Evolutionary conservation across 2,888 invertebrate species (phyloP).

Genomic region (Psococerastis gibbosa): DNA sequence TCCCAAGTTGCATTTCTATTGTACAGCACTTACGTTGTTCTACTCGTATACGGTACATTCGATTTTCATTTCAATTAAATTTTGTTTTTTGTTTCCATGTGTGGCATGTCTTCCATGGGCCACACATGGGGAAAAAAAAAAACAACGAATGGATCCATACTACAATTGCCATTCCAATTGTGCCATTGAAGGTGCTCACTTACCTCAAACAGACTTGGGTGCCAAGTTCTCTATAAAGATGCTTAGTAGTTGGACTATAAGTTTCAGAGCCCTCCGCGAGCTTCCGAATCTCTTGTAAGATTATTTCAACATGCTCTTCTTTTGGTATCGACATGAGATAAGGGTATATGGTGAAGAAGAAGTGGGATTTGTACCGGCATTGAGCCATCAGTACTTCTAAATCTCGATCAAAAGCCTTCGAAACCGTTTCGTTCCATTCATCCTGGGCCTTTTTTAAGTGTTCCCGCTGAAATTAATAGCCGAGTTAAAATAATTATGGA

Average conservation of each 20-base stretch:
- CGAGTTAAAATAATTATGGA: too few relatives aligned
- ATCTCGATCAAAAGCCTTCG: slow-evolving; percentile 47
- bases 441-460: slow-evolving; percentile 40
- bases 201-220: slow-evolving; percentile 42
- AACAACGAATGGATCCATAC: too few relatives aligned
- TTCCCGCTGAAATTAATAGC: slow-evolving; percentile 33
- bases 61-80: too few relatives aligned
- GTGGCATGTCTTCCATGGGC: too few relatives aligned
- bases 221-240: slow-evolving; percentile 48
- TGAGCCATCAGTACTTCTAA: slow-evolving; percentile 42
- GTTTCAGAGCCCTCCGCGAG: slow-evolving; percentile 61
- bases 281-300: slow-evolving; percentile 42
- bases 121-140: too few relatives aligned
- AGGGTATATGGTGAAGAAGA: slow-evolving; percentile 44
- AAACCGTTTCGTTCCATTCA: slow-evolving; percentile 44
- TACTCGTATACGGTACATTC: too few relatives aligned
- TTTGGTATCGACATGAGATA: slow-evolving; percentile 42
- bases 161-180: too few relatives aligned
- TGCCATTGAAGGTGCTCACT: too few relatives aligned
- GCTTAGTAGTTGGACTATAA: slow-evolving; percentile 48
- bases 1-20: too few relatives aligned
- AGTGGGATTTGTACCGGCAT: slow-evolving; percentile 30
- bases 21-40: too few relatives aligned
- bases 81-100: too few relatives aligned
- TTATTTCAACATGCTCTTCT: slow-evolving; percentile 27